Conservation (phyloP, 2,113 vertebrate genomes). For the Prolemur simus region DNA sequence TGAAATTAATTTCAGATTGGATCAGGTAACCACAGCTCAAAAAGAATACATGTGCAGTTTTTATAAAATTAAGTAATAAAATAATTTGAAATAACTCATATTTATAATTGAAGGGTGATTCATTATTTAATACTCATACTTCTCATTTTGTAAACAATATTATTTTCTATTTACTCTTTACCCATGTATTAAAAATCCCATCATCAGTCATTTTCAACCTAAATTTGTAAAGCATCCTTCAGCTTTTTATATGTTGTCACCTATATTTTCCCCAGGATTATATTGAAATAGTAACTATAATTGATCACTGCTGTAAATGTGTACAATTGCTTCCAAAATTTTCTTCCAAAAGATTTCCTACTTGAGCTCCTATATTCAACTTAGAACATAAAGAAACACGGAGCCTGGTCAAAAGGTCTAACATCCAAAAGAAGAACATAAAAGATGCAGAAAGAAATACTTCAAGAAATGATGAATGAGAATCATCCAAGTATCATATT, state of each 20-base stretch:
- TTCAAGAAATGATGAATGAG: not conserved
- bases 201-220: not conserved
- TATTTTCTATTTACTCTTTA: not conserved
- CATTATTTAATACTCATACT: not conserved
- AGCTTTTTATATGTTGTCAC: not conserved
- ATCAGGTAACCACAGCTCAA: not conserved
- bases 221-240: not conserved
- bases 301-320: not conserved
- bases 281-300: not conserved
- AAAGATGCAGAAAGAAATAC: not conserved
- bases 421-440: not conserved
- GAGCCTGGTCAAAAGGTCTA: not conserved
- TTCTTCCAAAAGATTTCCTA: not conserved
- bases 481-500: not conserved
- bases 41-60: not conserved
- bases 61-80: not conserved
- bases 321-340: not conserved
- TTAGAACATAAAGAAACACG: not conserved
- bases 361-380: not conserved
- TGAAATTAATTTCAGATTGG: constrained; percentile 10
- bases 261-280: not conserved
- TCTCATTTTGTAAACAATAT: not conserved
- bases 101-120: not conserved
- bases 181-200: not conserved
- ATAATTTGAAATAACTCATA: not conserved